Conservation (phyloP, 2,797 vertebrate genomes). For the Acropternis orthonyx region DNA sequence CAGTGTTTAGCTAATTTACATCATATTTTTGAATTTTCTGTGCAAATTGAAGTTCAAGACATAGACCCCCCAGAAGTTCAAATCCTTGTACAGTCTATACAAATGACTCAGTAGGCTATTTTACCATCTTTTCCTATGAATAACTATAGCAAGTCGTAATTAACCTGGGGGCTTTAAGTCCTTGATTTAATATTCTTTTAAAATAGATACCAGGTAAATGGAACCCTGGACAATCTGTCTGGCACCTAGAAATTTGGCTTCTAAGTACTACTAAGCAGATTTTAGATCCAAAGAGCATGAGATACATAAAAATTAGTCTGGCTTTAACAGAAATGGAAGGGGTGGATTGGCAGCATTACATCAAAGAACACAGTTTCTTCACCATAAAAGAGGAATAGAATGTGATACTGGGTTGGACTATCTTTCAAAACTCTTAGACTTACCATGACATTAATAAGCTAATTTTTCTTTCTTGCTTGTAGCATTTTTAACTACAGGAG, state of each 20-base stretch:
- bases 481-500: neutral
- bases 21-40: neutral
- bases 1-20: neutral
- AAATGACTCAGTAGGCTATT: slow-evolving; percentile 4
- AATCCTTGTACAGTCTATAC: neutral
- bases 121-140: slow-evolving; percentile 35
- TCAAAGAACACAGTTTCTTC: neutral
- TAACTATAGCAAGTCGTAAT: slow-evolving; percentile 3
- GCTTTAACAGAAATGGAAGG: slow-evolving; percentile 15
- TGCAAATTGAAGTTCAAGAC: slow-evolving; percentile 23
- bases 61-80: neutral
- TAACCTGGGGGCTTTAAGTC: slow-evolving; percentile 35
- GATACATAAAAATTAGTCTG: slow-evolving; percentile 42
- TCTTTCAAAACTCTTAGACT: slow-evolving; percentile 19
- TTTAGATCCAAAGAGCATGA: slow-evolving; percentile 52
- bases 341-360: slow-evolving; percentile 31
- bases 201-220: slow-evolving; percentile 27
- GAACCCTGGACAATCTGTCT: slow-evolving; percentile 28
- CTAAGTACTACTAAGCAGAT: slow-evolving; percentile 49
- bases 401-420: neutral
- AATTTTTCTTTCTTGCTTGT: neutral
- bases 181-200: slow-evolving; percentile 30
- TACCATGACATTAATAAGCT: neutral
- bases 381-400: neutral
- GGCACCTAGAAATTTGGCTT: slow-evolving; percentile 55